Conservation (phyloP, 2,888 invertebrate species). For the Corythucha ciliata region DNA sequence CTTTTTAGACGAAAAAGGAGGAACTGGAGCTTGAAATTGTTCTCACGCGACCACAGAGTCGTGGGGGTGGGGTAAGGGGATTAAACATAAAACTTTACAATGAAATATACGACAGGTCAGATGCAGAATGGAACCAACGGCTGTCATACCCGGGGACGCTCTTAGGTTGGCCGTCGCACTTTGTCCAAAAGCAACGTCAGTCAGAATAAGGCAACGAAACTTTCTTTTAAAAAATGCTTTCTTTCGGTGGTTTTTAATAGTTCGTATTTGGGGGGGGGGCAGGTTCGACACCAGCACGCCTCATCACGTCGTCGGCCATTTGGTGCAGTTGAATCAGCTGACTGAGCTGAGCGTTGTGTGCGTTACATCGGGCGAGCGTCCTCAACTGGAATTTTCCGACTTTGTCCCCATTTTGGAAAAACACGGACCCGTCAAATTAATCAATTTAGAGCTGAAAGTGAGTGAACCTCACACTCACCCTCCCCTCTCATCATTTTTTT, state of each 20-base stretch:
- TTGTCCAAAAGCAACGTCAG: constrained; percentile 35
- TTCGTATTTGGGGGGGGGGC: no score
- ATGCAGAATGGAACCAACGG: constrained; percentile 35
- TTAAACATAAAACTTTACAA: no score
- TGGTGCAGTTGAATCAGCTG: constrained; percentile 29
- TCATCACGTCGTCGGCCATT: constrained; percentile 36
- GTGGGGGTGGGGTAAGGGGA: no score
- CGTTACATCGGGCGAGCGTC: constrained; percentile 38
- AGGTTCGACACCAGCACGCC: constrained; percentile 38
- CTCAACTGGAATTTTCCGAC: constrained; percentile 38
- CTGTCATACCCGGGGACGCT: constrained; percentile 36
- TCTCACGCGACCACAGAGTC: no score
- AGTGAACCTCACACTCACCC: neutral
- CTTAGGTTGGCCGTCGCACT: constrained; percentile 35
- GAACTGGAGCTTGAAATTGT: no score
- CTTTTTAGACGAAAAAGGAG: no score
- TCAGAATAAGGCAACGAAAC: constrained; percentile 34
- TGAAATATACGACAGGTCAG: no score
- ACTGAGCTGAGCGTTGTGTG: constrained; percentile 38
- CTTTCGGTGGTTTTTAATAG: no score
- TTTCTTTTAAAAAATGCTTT: no score
- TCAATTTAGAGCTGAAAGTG: constrained; percentile 33
- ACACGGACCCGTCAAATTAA: constrained; percentile 31
- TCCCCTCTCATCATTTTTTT: no score
- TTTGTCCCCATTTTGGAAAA: constrained; percentile 35